Evolutionary conservation across 2,888 invertebrate genomes (phyloP), one percentile per base, ranked within the genome.

Genomic region (Drosophila nr. perissopoda): DNA sequence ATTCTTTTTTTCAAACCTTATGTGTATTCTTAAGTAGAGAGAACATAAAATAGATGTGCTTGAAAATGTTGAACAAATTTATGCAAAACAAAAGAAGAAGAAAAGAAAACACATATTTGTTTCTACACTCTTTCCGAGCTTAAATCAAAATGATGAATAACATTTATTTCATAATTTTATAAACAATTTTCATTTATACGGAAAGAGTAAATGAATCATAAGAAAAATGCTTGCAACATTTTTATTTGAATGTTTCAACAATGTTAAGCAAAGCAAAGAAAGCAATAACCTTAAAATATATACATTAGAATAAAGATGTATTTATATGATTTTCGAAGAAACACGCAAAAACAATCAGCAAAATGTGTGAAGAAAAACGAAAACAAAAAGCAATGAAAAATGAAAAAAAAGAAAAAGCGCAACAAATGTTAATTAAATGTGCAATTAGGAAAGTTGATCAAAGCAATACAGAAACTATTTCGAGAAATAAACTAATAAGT

Each of bases 381-480:
- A 53, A 34, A 25, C 21, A 25, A 33, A 48, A 36, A 40, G 36
- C 8, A 27, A 62, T 13, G 5, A 57, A n/a, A 46, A n/a, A 18
- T 48, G 52, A 40, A 66, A 42, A 18, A 10, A 34, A 48, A 36
- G 46, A 18, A 40, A 16, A n/a, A 49, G 53, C 71, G 79, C 76
- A 79, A 76, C 76, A 77, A 84, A 79, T 84, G 82, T 84, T 84
- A 82, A 80, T 71, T 87, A 89, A 89, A 81, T 81, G 85, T 82
- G 85, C 88, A 88, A 89, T 88, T 85, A 85, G 77, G 53, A 70
- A 73, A 34, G 63, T 62, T 65, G 21, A 80, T 70, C 66, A 70
- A 82, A 67, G 82, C 82, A 72, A 82, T 77, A 76, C 46, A 42
- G 42, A 38, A 68, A 53, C 38, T 58, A 66, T 60, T 54, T 60